These are phyloP conservation scores for Thripadectes ignobilis DNA, from an alignment of 2,797 vertebrate species.

Conservation along the genomic window DNA sequence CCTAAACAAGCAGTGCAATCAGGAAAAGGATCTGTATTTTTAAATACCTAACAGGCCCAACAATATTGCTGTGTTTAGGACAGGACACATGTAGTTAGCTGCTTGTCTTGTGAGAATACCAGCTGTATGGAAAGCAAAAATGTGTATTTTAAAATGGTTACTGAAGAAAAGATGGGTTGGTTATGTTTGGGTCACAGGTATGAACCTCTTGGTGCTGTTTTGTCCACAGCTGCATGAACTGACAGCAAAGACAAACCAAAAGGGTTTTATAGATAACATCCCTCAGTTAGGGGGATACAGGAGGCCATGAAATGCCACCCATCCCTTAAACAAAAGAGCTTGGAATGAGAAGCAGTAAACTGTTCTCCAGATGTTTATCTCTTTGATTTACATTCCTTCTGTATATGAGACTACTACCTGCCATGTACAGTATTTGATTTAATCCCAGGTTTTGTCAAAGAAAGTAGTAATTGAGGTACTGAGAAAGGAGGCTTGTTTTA, in stretches of 20 bases:
- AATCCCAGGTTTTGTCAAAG: conserved; percentile 3
- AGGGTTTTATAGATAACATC: background rate
- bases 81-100: background rate
- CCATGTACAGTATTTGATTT: background rate
- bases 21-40: background rate
- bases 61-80: background rate
- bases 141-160: background rate
- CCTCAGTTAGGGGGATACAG: background rate
- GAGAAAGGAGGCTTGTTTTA: conserved; percentile 46
- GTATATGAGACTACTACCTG: background rate
- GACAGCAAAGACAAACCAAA: conserved; percentile 7
- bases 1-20: background rate
- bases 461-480: conserved; percentile 11
- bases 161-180: background rate
- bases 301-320: background rate
- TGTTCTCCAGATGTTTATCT: background rate
- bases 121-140: background rate
- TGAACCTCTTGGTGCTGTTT: conserved; percentile 12
- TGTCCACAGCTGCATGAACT: background rate
- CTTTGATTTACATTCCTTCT: background rate
- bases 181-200: conserved; percentile 21
- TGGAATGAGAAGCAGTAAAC: background rate
- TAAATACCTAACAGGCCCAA: background rate
- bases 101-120: background rate
- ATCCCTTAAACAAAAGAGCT: background rate